Evolutionary conservation across 2,888 invertebrate species (phyloP), one percentile per base, ranked within the genome.

Genomic region (Sphaeridia pumilis): DNA sequence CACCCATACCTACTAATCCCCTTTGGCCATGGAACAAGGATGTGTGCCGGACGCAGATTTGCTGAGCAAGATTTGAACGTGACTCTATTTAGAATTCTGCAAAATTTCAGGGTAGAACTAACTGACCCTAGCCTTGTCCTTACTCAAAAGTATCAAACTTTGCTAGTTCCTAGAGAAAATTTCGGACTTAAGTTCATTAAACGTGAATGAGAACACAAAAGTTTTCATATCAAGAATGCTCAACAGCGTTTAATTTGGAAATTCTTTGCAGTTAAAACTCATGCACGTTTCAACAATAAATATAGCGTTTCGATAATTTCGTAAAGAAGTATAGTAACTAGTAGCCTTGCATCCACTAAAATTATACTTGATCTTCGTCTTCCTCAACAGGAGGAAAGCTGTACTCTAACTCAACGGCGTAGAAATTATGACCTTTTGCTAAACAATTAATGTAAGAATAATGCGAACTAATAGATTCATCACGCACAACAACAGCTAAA

Each of bases 11-110:
- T 75, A 2, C 66, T 75, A 38, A 70, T 70, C 3, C 76, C 76
- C 3, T 77, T 77, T 66, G 74, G 76, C 4, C 70, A 72, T 59
- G 76, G 76, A 2, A 71, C 74, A 1, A 62, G 76, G 57, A 75
- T 75, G 69, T 77, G 76, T 68, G 74, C 73, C 52, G 77, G 76
- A 26, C 68, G 75, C 50, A 67, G 75, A 56, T 73, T 76, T 66
- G 76, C 76, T 2, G 76, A 77, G 60, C 75, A 76, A 34, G 48
- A 48, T 25, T 67, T 76, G 49, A 71, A 73, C 56, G 71, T 75
- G 3, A 60, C 70, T 7, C 57, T 76, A 20, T 65, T 68, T 2
- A 69, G 71, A 57, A 67, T 76, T 55, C 62, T 75, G 12, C 68
- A 70, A 57, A 69, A 69, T 34, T 76, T 74, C 66, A 64, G 66